phyloP scores from a whole-genome alignment of 2,113 vertebrate genomes.

The Pontoporia blainvillei region DNA sequence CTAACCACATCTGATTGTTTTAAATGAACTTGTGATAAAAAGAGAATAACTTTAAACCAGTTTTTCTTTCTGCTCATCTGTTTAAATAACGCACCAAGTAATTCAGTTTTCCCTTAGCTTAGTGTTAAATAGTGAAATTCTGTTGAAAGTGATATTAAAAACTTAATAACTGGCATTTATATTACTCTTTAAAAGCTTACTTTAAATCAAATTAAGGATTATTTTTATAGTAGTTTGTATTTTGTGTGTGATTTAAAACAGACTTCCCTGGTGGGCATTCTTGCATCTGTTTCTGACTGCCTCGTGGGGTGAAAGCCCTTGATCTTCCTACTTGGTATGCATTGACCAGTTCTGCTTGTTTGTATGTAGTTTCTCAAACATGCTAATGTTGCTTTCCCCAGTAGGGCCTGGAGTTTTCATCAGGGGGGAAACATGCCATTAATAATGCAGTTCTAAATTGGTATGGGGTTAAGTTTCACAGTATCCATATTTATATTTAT shows the following conservation, averaged over 20 bases:
- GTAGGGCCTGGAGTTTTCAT: slow-evolving; percentile 33
- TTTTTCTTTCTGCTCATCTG: background rate
- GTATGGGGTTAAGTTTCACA: slow-evolving; percentile 31
- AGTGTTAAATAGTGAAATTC: background rate
- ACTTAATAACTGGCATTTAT: background rate
- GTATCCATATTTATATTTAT: slow-evolving; percentile 1
- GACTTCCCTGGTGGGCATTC: slow-evolving; percentile 46
- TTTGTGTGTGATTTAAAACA: slow-evolving; percentile 53
- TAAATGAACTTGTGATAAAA: slow-evolving; percentile 16
- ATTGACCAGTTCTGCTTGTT: slow-evolving; percentile 51
- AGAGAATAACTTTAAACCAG: slow-evolving; percentile 4
- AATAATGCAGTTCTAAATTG: slow-evolving; percentile 42
- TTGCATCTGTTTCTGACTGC: slow-evolving; percentile 49
- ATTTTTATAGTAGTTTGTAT: slow-evolving; percentile 41
- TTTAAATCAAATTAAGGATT: slow-evolving; percentile 41
- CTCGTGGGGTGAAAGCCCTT: slow-evolving; percentile 54
- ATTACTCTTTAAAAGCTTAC: slow-evolving; percentile 23
- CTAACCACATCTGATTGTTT: slow-evolving; percentile 24
- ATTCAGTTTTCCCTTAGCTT: background rate
- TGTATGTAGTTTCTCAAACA: slow-evolving; percentile 47
- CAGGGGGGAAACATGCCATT: background rate
- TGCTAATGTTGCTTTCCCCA: slow-evolving; percentile 58
- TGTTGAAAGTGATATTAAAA: slow-evolving; percentile 9
- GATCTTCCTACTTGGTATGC: slow-evolving; percentile 65
- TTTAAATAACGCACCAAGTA: slow-evolving; percentile 5